Conservation (phyloP, 2,888 invertebrate genomes). For the Gortyna flavago region DNA sequence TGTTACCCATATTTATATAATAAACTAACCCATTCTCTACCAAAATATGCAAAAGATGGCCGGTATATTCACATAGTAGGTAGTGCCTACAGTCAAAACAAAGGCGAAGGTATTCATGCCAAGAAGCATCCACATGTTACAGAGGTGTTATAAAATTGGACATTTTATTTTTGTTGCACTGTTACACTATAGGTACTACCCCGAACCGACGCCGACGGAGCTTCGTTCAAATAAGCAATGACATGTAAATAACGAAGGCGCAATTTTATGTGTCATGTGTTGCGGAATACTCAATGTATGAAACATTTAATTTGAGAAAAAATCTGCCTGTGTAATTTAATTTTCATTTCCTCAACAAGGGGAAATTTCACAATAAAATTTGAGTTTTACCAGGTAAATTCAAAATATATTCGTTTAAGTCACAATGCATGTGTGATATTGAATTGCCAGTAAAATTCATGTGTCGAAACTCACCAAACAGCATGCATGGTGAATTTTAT, state of each 20-base stretch:
- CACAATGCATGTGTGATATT: not conserved
- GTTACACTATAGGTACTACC: not conserved
- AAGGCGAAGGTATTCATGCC: constrained; percentile 62
- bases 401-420: not conserved
- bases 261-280: constrained; percentile 6
- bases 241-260: constrained; percentile 45
- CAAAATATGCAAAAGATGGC: not conserved
- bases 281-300: not conserved
- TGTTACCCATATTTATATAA: not conserved
- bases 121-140: constrained; percentile 66
- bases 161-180: constrained; percentile 56
- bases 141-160: constrained; percentile 46
- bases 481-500: not conserved
- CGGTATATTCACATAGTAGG: not conserved
- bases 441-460: not conserved
- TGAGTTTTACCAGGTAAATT: not conserved
- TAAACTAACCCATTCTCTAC: too few relatives aligned
- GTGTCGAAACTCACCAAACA: not conserved
- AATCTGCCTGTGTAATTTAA: not conserved
- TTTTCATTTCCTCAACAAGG: not conserved
- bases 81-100: constrained; percentile 28
- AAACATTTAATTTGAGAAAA: not conserved
- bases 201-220: constrained; percentile 2
- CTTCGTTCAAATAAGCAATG: constrained; percentile 36
- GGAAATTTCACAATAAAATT: not conserved